Percentiles rank a stretch among this genome's conserved stretches.
These are phyloP conservation scores for Sebastes matsubarae DNA, from an alignment of 2,797 vertebrate genomes.

Conservation along the genomic window DNA sequence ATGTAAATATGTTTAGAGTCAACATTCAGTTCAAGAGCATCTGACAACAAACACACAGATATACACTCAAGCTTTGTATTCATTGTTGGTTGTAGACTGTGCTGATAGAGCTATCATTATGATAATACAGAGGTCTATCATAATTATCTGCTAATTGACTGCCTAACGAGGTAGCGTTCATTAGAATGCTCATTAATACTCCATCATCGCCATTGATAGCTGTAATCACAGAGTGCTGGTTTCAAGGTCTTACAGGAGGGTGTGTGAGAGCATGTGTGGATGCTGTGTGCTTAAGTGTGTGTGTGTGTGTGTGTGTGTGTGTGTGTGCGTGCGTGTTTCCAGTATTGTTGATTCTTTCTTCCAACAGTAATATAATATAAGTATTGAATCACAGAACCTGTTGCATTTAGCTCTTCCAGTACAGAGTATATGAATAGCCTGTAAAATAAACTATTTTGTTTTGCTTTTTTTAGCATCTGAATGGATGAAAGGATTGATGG, in stretches of 20 bases:
- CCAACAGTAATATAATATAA: not conserved
- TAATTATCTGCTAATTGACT: constrained; percentile 77
- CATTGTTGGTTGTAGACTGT: constrained; percentile 26
- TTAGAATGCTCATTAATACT: constrained; percentile 73
- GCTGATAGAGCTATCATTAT: constrained; percentile 60
- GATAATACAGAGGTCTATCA: constrained; percentile 66
- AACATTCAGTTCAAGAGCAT: constrained; percentile 5
- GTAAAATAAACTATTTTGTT: not conserved
- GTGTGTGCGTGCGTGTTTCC: not conserved
- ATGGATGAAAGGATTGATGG: not conserved
- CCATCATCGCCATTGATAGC: constrained; percentile 70
- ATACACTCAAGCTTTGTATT: constrained; percentile 1
- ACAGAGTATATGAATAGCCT: not conserved
- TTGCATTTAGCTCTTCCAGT: not conserved
- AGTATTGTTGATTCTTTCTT: not conserved
- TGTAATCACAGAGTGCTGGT: constrained; percentile 65
- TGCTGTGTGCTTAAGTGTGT: not conserved
- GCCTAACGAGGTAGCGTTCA: constrained; percentile 69
- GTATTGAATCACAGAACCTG: not conserved
- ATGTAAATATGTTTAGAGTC: constrained; percentile 3
- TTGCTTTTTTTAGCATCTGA: not conserved
- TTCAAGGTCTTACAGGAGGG: constrained; percentile 66
- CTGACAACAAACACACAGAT: constrained; percentile 14
- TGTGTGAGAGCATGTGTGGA: constrained; percentile 5
- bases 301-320: no score